Base-by-base conservation (phyloP, 1,140 invertebrate genomes). In the Druon quercuslanigerum region DNA sequence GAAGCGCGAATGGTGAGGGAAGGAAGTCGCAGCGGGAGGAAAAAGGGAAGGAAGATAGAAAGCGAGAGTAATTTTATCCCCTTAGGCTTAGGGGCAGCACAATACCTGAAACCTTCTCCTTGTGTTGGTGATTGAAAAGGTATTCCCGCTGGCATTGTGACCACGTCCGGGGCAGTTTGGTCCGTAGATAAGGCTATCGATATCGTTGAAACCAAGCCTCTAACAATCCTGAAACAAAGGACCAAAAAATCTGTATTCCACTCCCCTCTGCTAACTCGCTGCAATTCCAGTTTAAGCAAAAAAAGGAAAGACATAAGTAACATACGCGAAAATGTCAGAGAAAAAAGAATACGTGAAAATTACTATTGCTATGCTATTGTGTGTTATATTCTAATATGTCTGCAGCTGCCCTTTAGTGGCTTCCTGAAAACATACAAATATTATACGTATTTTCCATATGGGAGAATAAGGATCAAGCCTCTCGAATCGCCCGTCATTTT, bases 161-260 rank as follows among this genome's bases (percentile, higher is more conserved):
- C 76, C 73, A 79, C 84, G 83, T 86, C 84, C 83, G 78, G 75
- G 78, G 80, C 84, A 82, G 77, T 82, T 81, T 75, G 76, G 80
- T 82, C 83, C 74, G 79, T 50, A 72, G 78, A 80, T 83, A 79
- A 76, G 76, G 71, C 73, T 78, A 76, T 80, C 76, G 57, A 75
- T 70, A 77, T 78, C 72, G 60, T 52, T 52, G 60, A 50, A 57
- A 71, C 57, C 20, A 57, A 57, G 56, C 16, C 25, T 46, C 40
- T 46, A 46, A 46, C 40, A 46, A 46, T 46, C 25, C 25, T 66
- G 57, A 66, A 66, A 66, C 57, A 66, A 66, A 66, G 57, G 57
- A 40, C 57, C 13, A 66, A 66, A 66, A 66, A 66, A 57, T 57
- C 25, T 66, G 40, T 40, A 66, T 66, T 66, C 57, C 25, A 66